phyloP scores from a whole-genome alignment of 92 coral and sea anemone species.

The Meandrina meandrites region DNA sequence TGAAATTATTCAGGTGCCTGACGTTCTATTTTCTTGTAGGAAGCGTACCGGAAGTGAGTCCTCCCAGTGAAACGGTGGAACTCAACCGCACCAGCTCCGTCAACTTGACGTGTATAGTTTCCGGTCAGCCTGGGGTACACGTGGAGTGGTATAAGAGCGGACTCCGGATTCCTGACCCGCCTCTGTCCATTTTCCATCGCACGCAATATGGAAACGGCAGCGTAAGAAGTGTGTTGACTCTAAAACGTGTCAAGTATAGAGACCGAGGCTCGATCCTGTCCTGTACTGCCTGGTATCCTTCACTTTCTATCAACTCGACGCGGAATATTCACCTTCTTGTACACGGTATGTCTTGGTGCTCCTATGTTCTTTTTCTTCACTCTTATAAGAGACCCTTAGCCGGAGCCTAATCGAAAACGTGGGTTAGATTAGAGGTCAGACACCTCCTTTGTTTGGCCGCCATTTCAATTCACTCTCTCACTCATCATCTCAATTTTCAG shows the following conservation, averaged over 20 bases:
- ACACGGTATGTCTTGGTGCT: constrained; percentile 46
- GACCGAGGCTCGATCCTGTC: constrained; percentile 85
- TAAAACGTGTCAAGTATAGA: constrained; percentile 70
- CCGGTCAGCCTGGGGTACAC: constrained; percentile 77
- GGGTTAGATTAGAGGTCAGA: no score
- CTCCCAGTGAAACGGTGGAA: constrained; percentile 79
- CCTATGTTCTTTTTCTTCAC: not conserved
- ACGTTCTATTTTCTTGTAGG: constrained; percentile 45
- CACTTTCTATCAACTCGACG: constrained; percentile 74
- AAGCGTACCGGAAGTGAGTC: constrained; percentile 87
- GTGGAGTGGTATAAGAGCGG: constrained; percentile 79
- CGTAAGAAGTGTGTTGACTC: constrained; percentile 61
- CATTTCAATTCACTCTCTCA: no score
- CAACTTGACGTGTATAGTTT: constrained; percentile 75
- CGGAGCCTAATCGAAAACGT: no score
- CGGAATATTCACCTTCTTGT: constrained; percentile 83
- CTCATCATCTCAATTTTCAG: no score
- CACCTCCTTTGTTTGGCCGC: no score
- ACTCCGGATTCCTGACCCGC: constrained; percentile 27
- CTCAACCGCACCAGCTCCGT: constrained; percentile 73
- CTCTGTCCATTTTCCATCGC: constrained; percentile 28
- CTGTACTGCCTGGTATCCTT: constrained; percentile 87
- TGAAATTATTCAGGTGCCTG: no score
- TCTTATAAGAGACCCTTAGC: no score
- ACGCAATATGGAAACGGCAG: constrained; percentile 54